Base-by-base conservation (phyloP, 2,797 vertebrate genomes). In the Acrocephalus scirpaceus region DNA sequence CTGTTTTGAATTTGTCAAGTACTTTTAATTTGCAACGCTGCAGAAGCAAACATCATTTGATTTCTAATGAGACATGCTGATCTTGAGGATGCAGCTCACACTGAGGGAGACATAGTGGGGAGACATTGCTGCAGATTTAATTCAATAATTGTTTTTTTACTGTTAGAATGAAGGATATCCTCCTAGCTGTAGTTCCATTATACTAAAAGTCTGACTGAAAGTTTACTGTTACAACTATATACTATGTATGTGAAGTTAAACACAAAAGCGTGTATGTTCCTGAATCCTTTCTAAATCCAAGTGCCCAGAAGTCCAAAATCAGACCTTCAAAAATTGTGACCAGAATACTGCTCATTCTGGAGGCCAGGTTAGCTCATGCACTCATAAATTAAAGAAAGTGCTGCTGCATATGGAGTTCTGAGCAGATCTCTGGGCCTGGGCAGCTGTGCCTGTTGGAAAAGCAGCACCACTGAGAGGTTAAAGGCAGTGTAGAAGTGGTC, bases 251-350 rank as follows among this genome's bases (percentile, higher is more conserved):
- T 29, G 34, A 36, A 64, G 30, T n/a, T 58, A 57, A 65, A 77
- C 36, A 29, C 3, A 51, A 13, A 79, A 73, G 9, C 1, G 2
- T 16, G 4, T 5, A 9, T 1, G 1, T 26, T 64, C n/a, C 40
- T n/a, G 38, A 80, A 44, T 44, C 13, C 16, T 57, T 72, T 75
- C 54, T 44, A 44, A 72, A 69, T 76, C 27, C 25, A 8, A 6
- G 20, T 30, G 15, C 10, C 32, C n/a, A 40, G 21, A 86, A 80
- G 20, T 22, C 14, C 30, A 23, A 67, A 83, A 72, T 38, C 32
- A 58, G 11, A 8, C 12, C 22, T 77, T 85, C 22, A 48, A 62
- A 66, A 48, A 22, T 5, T 45, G 29, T 36, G 20, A 15, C 16
- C 19, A 30, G 38, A 47, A 21, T 48, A 44, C 44, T 82, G 38